phyloP scores from a whole-genome alignment of 2,888 invertebrate species.

The Tricholauxania praeusta region DNA sequence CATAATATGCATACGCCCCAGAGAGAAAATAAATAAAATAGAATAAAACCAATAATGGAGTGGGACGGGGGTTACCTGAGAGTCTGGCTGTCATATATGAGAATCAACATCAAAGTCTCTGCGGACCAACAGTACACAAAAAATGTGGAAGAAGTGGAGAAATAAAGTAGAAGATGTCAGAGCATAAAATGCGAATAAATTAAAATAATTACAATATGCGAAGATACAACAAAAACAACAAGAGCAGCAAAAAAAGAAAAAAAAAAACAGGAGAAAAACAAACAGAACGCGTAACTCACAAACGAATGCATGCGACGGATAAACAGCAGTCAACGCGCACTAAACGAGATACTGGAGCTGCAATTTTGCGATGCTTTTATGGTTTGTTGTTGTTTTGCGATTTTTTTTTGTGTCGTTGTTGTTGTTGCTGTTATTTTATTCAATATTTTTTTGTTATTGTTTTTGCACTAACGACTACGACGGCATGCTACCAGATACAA shows the following conservation, averaged over 20 bases:
- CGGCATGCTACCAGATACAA: conserved; percentile 6
- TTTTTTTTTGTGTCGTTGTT: background rate
- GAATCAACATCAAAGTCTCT: no score
- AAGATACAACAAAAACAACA: conserved; percentile 1
- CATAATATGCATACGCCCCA: conserved; percentile 47
- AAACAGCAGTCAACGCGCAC: conserved; percentile 12
- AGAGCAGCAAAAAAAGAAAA: conserved; percentile 15
- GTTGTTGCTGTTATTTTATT: background rate
- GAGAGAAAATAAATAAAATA: conserved; percentile 1
- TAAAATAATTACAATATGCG: conserved; percentile 27
- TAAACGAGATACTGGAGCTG: conserved; percentile 34
- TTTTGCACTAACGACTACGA: background rate
- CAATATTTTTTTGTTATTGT: background rate
- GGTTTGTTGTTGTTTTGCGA: background rate
- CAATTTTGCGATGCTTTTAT: conserved; percentile 34
- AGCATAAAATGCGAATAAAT: conserved; percentile 27
- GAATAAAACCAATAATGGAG: background rate
- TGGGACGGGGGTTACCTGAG: background rate
- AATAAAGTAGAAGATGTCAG: background rate
- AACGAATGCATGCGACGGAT: conserved; percentile 3
- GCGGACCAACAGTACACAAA: background rate
- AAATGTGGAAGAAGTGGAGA: background rate
- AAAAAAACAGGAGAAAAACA: conserved; percentile 31
- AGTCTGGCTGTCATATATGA: no score
- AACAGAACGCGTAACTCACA: conserved; percentile 16